phyloP scores from a whole-genome alignment of 2,888 invertebrate genomes.

The Plagiodera versicolora region DNA sequence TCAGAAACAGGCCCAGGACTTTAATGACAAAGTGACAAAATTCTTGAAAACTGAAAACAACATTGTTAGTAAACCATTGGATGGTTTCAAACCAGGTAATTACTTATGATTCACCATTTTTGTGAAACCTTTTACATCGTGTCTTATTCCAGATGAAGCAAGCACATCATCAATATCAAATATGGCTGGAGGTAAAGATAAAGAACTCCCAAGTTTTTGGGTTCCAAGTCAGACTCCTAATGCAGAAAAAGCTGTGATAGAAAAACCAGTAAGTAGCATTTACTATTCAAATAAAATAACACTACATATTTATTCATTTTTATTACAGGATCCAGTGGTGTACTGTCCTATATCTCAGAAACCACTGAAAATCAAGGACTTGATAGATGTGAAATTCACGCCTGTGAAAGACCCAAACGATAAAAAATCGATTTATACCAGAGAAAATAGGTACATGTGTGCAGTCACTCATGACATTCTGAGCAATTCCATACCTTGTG shows the following conservation, averaged over 20 bases:
- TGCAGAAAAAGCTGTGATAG: constrained; percentile 66
- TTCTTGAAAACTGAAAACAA: constrained; percentile 84
- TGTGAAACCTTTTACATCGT: too few relatives aligned
- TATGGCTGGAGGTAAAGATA: constrained; percentile 74
- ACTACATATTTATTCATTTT: too few relatives aligned
- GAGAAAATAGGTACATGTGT: constrained; percentile 94
- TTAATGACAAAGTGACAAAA: constrained; percentile 72
- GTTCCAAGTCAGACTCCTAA: constrained; percentile 91
- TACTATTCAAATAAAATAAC: too few relatives aligned
- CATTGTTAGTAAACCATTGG: constrained; percentile 61
- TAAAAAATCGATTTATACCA: constrained; percentile 83
- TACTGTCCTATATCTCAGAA: constrained; percentile 84
- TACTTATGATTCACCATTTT: too few relatives aligned
- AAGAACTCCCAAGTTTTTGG: constrained; percentile 93
- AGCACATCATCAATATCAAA: constrained; percentile 65
- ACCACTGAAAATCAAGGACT: constrained; percentile 86
- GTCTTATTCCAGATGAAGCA: constrained; percentile 30
- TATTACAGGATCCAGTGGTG: constrained; percentile 65
- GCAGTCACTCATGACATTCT: constrained; percentile 96
- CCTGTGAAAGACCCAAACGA: constrained; percentile 85
- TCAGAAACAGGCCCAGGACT: constrained; percentile 68
- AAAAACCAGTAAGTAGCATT: constrained; percentile 74
- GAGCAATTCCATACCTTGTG: constrained; percentile 92
- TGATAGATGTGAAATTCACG: constrained; percentile 92
- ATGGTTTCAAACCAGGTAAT: constrained; percentile 49